phyloP scores from a whole-genome alignment of 1,140 invertebrate species.

The Doryteuthis pealeii region DNA sequence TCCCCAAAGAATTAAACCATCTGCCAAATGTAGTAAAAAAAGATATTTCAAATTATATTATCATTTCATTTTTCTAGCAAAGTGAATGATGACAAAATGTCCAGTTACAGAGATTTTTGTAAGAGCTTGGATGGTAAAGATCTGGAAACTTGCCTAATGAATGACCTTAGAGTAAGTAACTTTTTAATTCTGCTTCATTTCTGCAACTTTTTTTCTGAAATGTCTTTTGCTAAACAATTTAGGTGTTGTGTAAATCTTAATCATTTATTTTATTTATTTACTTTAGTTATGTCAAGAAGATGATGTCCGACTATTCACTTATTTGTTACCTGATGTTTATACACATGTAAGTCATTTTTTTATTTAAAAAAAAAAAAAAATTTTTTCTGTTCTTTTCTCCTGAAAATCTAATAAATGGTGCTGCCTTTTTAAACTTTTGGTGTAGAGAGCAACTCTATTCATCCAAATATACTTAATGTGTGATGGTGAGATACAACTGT shows the following conservation, averaged over 20 bases:
- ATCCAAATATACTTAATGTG: too few species aligned
- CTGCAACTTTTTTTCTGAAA: not conserved
- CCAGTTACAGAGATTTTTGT: constrained; percentile 82
- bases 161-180: constrained; percentile 72
- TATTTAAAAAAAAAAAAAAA: too few species aligned
- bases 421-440: too few species aligned
- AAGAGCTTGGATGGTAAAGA: constrained; percentile 70
- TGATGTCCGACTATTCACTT: constrained; percentile 84
- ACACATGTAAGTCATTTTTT: constrained; percentile 63
- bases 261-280: constrained; percentile 30
- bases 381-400: not conserved
- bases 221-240: not conserved
- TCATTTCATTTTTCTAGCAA: constrained; percentile 61
- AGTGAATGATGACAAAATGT: constrained; percentile 76
- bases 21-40: too few species aligned
- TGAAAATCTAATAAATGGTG: not conserved
- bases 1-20: too few species aligned
- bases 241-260: not conserved
- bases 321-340: constrained; percentile 88
- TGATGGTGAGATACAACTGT: too few species aligned
- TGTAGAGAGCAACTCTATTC: too few species aligned
- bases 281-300: constrained; percentile 78
- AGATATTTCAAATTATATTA: too few species aligned
- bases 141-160: constrained; percentile 73
- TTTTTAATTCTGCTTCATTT: not conserved